These are phyloP conservation scores for Phyllostomus hastatus DNA, from an alignment of 2,113 vertebrate species.

Conservation along the genomic window DNA sequence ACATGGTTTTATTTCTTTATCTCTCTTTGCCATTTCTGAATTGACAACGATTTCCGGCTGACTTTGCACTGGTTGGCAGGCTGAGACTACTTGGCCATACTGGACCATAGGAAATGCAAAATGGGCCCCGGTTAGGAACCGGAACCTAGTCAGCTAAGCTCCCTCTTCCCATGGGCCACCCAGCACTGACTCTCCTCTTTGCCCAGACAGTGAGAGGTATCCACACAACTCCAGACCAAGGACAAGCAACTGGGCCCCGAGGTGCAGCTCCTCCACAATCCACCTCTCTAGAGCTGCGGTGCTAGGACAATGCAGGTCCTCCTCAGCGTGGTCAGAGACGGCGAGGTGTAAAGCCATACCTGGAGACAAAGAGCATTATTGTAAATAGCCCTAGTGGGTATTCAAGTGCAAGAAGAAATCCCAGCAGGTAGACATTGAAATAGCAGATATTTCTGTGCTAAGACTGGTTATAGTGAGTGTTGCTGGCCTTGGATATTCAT, in stretches of 20 bases:
- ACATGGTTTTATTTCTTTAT: not conserved
- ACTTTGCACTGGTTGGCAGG: not conserved
- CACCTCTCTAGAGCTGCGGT: not conserved
- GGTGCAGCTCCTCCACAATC: not conserved
- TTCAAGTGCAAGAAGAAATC: not conserved
- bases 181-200: not conserved
- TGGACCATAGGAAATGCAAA: not conserved
- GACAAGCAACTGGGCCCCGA: accelerated
- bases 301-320: not conserved
- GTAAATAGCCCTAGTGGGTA: not conserved
- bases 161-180: not conserved
- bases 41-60: not conserved
- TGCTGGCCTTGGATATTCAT: not conserved
- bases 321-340: not conserved
- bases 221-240: not conserved
- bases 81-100: not conserved
- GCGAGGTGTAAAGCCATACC: not conserved
- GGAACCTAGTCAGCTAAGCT: not conserved
- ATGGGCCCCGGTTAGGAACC: not conserved
- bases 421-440: not conserved
- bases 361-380: not conserved
- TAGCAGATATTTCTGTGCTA: not conserved
- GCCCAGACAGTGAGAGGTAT: not conserved
- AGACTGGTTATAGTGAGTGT: not conserved
- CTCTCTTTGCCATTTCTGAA: not conserved